Conservation (phyloP, 2,888 invertebrate species). For the Mythimna albipuncta region DNA sequence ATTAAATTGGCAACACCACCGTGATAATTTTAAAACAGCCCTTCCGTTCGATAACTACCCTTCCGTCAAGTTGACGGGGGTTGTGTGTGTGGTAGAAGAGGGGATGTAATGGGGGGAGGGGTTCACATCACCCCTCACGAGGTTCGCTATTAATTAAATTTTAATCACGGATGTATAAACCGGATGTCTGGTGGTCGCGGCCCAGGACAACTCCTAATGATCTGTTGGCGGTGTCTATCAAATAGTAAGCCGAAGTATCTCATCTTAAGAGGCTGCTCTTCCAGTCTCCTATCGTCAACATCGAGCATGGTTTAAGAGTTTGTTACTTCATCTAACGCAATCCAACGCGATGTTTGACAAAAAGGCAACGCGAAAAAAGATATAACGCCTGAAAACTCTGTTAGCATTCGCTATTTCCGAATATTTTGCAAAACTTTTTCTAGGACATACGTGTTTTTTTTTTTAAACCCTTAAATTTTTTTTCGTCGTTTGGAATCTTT, state of each 20-base stretch:
- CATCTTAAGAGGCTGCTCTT: no score
- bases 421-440: no score
- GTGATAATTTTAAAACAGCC: constrained; percentile 43
- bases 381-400: no score
- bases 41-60: constrained; percentile 43
- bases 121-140: constrained; percentile 34
- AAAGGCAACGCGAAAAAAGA: no score
- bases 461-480: no score
- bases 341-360: no score
- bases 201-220: constrained; percentile 14
- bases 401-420: no score
- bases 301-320: no score
- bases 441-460: no score
- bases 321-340: no score
- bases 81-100: not conserved
- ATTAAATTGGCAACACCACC: constrained; percentile 39
- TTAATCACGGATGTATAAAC: constrained; percentile 48
- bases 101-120: not conserved
- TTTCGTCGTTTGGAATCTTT: no score
- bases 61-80: constrained; percentile 45
- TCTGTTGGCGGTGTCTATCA: not conserved
- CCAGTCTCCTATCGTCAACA: no score
- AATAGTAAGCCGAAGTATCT: not conserved
- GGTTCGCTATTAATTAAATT: constrained; percentile 54
- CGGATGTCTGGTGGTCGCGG: constrained; percentile 16